Base-by-base conservation (phyloP, 2,113 vertebrate species). In the Crocuta crocuta region DNA sequence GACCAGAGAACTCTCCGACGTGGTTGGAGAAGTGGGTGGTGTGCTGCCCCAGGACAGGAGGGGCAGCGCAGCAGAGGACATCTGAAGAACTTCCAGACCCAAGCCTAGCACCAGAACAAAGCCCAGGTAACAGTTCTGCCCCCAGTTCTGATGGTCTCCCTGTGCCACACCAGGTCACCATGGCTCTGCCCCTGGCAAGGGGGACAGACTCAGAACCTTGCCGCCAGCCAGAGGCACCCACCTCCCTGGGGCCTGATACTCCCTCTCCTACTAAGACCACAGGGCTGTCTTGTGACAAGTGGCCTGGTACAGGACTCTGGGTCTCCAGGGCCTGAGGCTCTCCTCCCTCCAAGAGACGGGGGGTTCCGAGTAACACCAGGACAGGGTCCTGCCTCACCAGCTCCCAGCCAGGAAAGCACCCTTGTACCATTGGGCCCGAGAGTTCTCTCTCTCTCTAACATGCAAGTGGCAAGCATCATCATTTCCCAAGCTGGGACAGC, bases 331-430 rank as follows among this genome's bases (percentile, higher is more conserved):
- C 26, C 61, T 7, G 31, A n/a, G 35, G 39, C 19, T 71, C 12
- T 53, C 35, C n/a, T 43, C 8, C 23, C 23, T 35, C 21, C 2
- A 50, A 80, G 13, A 33, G n/a, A 10, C 21, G 10, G 5, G 17
- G 58, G 24, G 19, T 21, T 23, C 19, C 4, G 0, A 13, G 35
- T 19, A 28, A 23, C 58, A 31, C 15, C 55, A 4, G 7, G 7
- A 5, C 1, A 0, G 13, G 35, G n/a, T 73, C 33, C 10, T 31
- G 5, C 13, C 21, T 8, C 12, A 15, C 11, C 26, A 35, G 1
- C 4, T 7, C 23, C 58, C 2, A 0, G 16, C n/a, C 28, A 45
- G 6, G 48, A 65, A 33, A 26, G 73, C 11, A 70, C 7, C 24
- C 71, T 28, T 70, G 50, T 39, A 8, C 45, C 10, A 21, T 0